phyloP scores from a whole-genome alignment of 37 sponge, comb jelly and placozoan genomes.

The Sycon ciliatum region DNA sequence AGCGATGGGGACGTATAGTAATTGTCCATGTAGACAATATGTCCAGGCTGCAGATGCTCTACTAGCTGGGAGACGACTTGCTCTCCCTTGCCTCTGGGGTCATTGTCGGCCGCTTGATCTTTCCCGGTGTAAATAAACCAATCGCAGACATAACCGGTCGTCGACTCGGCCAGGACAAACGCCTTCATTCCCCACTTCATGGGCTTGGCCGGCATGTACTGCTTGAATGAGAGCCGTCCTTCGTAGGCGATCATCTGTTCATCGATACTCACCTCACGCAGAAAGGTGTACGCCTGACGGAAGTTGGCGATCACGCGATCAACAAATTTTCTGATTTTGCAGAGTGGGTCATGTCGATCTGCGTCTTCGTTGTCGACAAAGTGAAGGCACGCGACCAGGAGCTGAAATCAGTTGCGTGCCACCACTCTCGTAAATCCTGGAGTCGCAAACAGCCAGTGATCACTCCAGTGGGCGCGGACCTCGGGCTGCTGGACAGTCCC shows the following conservation, averaged over 20 bases:
- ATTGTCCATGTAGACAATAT: constrained; percentile 37
- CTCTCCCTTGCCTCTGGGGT: too few species aligned
- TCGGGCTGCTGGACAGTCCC: too few species aligned
- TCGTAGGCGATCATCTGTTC: constrained; percentile 26
- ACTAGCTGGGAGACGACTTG: too few species aligned
- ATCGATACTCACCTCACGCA: constrained; percentile 23
- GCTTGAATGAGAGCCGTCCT: constrained; percentile 31
- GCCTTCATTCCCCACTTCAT: constrained; percentile 35
- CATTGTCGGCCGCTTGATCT: too few species aligned
- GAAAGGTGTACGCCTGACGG: constrained; percentile 5
- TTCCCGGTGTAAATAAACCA: constrained; percentile 23
- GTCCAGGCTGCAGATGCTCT: too few species aligned
- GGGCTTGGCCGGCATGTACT: too few species aligned
- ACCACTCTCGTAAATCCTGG: constrained; percentile 10
- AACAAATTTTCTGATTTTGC: constrained; percentile 23
- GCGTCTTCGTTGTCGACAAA: constrained; percentile 27
- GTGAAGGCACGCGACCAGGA: constrained; percentile 28
- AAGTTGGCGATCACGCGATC: constrained; percentile 26
- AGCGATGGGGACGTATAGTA: constrained; percentile 40
- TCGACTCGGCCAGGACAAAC: constrained; percentile 21
- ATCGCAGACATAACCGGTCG: constrained; percentile 15
- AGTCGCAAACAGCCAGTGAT: constrained; percentile 18
- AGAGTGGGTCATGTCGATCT: constrained; percentile 26
- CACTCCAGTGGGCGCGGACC: constrained; percentile 27
- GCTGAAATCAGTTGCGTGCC: constrained; percentile 24